phyloP scores from a whole-genome alignment of 2,113 vertebrate species.

The Centropus unirufus region DNA sequence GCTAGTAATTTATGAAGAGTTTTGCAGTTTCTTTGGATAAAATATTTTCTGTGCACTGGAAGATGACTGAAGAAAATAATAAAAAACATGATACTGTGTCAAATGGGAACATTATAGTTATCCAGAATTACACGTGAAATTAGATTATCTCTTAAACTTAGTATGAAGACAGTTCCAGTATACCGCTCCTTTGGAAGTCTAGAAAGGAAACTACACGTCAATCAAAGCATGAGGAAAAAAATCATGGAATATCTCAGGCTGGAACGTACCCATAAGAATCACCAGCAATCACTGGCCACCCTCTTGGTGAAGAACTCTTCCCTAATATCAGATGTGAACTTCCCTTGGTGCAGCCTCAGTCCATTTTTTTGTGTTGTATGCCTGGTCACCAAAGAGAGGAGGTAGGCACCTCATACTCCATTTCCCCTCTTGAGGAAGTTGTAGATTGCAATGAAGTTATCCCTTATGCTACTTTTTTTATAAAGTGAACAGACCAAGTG shows the following conservation, averaged over 20 bases:
- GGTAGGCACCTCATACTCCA: neutral
- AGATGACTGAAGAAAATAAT: neutral
- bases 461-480: neutral
- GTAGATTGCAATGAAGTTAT: rapidly evolving
- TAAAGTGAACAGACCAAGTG: neutral
- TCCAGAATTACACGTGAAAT: neutral
- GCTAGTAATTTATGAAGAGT: neutral
- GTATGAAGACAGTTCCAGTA: neutral
- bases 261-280: neutral
- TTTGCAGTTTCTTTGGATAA: neutral
- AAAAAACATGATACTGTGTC: neutral
- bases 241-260: neutral
- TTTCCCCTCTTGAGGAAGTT: neutral
- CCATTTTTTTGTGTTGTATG: rapidly evolving
- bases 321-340: too few species aligned
- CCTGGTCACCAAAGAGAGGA: neutral
- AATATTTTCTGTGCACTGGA: neutral
- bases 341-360: neutral
- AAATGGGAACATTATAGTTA: neutral
- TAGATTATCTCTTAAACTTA: neutral
- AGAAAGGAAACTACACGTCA: neutral
- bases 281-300: neutral
- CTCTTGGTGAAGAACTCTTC: too few species aligned
- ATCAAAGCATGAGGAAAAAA: neutral
- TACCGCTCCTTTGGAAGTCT: neutral